Conservation (phyloP, 2,888 invertebrate species). For the Busseola fusca region DNA sequence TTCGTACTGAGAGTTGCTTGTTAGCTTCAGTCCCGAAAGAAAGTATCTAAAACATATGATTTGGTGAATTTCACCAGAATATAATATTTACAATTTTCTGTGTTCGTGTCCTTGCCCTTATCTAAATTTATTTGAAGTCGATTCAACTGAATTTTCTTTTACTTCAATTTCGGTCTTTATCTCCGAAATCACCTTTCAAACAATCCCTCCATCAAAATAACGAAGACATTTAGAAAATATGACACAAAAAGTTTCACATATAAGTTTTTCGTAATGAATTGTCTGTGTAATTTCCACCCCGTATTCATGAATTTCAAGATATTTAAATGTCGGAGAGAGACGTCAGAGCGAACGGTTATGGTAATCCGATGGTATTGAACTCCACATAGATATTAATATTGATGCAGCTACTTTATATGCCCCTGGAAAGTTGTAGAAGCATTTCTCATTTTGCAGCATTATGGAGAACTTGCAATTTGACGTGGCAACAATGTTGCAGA, state of each 20-base stretch:
- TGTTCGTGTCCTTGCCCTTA: background rate
- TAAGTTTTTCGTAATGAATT: conserved; percentile 39
- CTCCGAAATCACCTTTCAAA: background rate
- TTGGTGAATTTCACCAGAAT: background rate
- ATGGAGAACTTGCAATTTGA: conserved; percentile 24
- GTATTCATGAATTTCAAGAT: conserved; percentile 70
- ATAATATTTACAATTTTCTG: background rate
- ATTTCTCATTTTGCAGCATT: conserved; percentile 49
- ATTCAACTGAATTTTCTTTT: background rate
- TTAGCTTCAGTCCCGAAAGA: background rate
- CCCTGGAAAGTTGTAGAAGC: conserved; percentile 33
- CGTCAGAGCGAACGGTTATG: conserved; percentile 75
- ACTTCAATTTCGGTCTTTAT: background rate
- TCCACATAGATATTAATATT: conserved; percentile 57
- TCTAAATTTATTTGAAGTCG: background rate
- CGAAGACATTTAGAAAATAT: background rate
- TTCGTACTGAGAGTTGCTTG: background rate
- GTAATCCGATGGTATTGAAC: conserved; percentile 71
- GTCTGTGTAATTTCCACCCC: conserved; percentile 41
- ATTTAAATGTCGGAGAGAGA: conserved; percentile 71
- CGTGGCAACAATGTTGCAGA: conserved; percentile 13
- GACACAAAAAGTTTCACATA: conserved; percentile 5
- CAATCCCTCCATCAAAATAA: background rate
- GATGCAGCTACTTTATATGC: conserved; percentile 45
- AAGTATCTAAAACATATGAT: background rate